Evolutionary conservation across 2,113 vertebrate species (phyloP).

Genomic region (Aptenodytes patagonicus): DNA sequence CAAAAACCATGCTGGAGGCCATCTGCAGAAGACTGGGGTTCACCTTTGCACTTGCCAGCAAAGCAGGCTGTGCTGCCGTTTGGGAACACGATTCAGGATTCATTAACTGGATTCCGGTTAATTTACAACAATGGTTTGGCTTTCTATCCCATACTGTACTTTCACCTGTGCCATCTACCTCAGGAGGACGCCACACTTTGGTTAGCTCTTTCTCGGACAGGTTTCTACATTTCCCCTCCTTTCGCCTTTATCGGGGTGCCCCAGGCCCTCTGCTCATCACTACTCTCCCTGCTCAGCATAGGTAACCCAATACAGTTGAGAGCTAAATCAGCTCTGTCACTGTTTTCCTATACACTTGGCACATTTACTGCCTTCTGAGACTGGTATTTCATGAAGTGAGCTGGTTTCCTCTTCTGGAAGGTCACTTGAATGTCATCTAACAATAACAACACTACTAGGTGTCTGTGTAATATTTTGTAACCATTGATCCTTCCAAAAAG

Average conservation of each 20-base stretch:
- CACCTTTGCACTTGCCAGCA: constrained; percentile 15
- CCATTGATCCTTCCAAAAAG: not conserved
- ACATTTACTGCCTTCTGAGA: not conserved
- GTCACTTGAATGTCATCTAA: constrained; percentile 1
- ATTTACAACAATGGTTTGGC: not conserved
- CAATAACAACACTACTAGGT: not conserved
- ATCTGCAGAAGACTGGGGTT: not conserved
- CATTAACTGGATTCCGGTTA: constrained; percentile 5
- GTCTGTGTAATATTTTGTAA: not conserved
- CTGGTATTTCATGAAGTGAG: not conserved
- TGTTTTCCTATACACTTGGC: not conserved
- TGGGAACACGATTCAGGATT: not conserved
- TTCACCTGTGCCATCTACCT: not conserved
- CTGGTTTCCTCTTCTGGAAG: not conserved
- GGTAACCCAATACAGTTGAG: not conserved
- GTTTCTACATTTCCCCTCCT: not conserved
- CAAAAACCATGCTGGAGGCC: not conserved
- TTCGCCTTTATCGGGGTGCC: not conserved
- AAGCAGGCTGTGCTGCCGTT: not conserved
- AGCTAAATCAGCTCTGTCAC: not conserved
- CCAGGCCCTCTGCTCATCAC: not conserved
- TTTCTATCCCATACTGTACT: not conserved
- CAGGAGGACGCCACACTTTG: not conserved
- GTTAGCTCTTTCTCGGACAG: not conserved
- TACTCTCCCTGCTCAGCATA: not conserved